A percentile compares a stretch with the other conserved stretches of the same genome.
These are phyloP conservation scores for Oncorhynchus mykiss DNA, from an alignment of 2,113 vertebrate species.

Conservation along the genomic window DNA sequence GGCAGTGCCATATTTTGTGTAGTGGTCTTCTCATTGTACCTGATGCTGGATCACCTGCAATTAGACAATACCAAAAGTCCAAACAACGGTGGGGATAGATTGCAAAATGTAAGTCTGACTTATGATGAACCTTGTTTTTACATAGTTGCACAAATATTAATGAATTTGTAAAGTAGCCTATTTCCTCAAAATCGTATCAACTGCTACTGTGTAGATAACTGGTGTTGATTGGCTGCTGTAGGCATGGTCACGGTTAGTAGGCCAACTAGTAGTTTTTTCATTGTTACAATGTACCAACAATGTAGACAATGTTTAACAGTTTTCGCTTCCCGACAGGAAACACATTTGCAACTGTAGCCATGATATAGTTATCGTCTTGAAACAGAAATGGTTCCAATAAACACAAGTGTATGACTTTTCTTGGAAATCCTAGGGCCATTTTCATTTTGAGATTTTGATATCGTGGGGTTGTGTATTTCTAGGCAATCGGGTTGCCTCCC, in stretches of 20 bases:
- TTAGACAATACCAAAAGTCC: constrained; percentile 74
- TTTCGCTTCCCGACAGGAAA: no score
- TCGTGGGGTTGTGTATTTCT: no score
- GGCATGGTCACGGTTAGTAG: no score
- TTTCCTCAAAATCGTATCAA: background rate
- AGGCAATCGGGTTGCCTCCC: no score
- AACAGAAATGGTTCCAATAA: no score
- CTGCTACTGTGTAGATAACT: background rate
- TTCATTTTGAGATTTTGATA: background rate
- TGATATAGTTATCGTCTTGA: no score
- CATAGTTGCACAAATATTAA: background rate
- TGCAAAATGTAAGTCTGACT: constrained; percentile 5
- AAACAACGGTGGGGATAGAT: constrained; percentile 45
- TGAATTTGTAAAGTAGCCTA: background rate
- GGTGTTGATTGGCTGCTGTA: background rate
- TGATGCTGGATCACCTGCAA: constrained; percentile 84
- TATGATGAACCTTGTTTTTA: background rate
- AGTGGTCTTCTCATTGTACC: constrained; percentile 82
- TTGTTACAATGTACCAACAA: no score
- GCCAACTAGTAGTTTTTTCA: no score
- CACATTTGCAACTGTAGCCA: no score
- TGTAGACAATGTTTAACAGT: no score
- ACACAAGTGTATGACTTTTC: no score
- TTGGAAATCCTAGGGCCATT: no score
- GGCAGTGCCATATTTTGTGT: constrained; percentile 84